These are phyloP conservation scores for Geopemphigus sp. DNA, from an alignment of 1,140 invertebrate species.

Conservation along the genomic window DNA sequence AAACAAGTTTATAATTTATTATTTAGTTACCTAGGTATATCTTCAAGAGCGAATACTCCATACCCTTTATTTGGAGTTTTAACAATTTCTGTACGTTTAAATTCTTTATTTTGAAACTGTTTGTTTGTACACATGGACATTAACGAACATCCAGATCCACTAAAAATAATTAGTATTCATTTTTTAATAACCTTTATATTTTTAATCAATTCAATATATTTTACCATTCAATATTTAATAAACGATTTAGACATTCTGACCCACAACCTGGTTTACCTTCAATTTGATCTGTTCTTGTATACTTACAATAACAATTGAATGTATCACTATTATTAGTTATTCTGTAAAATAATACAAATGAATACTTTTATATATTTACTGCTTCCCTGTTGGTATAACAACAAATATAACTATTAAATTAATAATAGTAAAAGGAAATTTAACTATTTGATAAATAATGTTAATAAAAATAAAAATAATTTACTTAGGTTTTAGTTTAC, in stretches of 20 bases:
- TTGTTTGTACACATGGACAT: slow-evolving; percentile 89
- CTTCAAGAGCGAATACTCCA: slow-evolving; percentile 77
- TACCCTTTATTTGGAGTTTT: slow-evolving; percentile 91
- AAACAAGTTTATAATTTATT: neutral
- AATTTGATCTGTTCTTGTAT: slow-evolving; percentile 82
- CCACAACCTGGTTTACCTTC: slow-evolving; percentile 85
- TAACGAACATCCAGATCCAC: slow-evolving; percentile 83
- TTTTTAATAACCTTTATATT: neutral
- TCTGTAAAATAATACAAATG: neutral
- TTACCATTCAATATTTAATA: slow-evolving; percentile 98
- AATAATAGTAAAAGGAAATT: too few relatives aligned
- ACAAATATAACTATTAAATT: too few relatives aligned
- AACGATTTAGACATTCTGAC: slow-evolving; percentile 92
- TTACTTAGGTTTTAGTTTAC: slow-evolving; percentile 36
- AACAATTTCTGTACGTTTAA: slow-evolving; percentile 83
- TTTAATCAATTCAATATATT: slow-evolving; percentile 48
- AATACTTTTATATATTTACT: too few relatives aligned
- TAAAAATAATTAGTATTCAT: slow-evolving; percentile 57
- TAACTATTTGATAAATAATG: too few relatives aligned
- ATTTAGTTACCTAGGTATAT: slow-evolving; percentile 68
- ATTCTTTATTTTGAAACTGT: slow-evolving; percentile 85
- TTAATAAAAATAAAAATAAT: too few relatives aligned
- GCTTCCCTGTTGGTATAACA: too few relatives aligned
- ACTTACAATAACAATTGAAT: slow-evolving; percentile 93
- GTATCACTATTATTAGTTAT: slow-evolving; percentile 82